Evolutionary conservation across 1,140 invertebrate species (phyloP).

Genomic region (Drosophila sucinea): DNA sequence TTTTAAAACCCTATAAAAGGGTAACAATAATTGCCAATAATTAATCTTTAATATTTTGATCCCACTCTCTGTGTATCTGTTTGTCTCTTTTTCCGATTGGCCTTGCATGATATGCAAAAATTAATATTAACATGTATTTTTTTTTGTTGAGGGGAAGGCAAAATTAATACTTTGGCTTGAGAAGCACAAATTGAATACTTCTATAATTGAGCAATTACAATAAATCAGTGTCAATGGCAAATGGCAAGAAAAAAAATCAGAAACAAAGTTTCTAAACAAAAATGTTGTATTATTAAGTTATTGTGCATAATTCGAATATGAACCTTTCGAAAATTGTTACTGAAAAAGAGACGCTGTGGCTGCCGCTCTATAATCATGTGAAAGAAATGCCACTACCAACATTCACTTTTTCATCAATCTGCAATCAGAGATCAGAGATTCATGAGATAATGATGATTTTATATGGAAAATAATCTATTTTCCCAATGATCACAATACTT

Average conservation of each 20-base stretch:
- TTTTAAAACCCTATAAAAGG: background rate
- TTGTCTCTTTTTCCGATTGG: constrained; percentile 21
- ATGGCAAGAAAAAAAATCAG: too few relatives aligned
- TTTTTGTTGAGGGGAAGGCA: background rate
- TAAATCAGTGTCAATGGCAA: constrained; percentile 44
- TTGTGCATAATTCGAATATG: background rate
- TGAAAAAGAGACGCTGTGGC: background rate
- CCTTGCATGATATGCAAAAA: constrained; percentile 47
- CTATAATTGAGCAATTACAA: constrained; percentile 18
- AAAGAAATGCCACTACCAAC: background rate
- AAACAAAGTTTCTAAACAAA: constrained; percentile 5
- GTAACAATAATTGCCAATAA: constrained; percentile 38
- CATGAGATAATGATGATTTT: constrained; percentile 6
- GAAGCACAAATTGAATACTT: constrained; percentile 36
- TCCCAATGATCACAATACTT: constrained; percentile 8
- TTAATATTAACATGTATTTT: constrained; percentile 13
- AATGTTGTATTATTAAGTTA: background rate
- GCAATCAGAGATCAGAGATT: constrained; percentile 13
- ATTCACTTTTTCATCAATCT: constrained; percentile 13
- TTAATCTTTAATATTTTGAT: background rate
- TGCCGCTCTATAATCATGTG: constrained; percentile 16
- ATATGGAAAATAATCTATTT: constrained; percentile 18
- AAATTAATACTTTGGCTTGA: constrained; percentile 38
- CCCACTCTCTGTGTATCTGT: background rate
- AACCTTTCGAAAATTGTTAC: constrained; percentile 1